These are phyloP conservation scores for Lutjanus erythropterus DNA, from an alignment of 2,113 vertebrate genomes.

Conservation along the genomic window DNA sequence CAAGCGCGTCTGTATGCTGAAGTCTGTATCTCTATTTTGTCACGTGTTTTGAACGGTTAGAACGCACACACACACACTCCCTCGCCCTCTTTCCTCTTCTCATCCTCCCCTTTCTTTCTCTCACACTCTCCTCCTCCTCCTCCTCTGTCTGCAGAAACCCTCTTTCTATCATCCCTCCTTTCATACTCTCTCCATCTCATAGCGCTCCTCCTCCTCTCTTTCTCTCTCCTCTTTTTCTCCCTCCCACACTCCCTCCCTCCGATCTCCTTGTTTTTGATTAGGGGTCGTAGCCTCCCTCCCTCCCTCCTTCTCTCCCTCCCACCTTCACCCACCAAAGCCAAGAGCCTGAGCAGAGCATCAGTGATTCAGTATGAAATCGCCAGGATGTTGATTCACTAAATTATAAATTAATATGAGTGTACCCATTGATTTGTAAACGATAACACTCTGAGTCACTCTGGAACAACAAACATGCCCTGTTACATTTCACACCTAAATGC, in stretches of 20 bases:
- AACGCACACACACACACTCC: constrained; percentile 42
- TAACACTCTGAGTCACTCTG: constrained; percentile 46
- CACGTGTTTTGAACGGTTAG: constrained; percentile 73
- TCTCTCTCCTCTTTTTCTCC: constrained; percentile 14
- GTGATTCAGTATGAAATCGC: constrained; percentile 68
- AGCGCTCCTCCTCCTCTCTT: constrained; percentile 51
- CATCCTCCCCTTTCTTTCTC: constrained; percentile 54
- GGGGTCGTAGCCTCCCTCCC: constrained; percentile 48
- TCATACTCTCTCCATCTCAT: constrained; percentile 49
- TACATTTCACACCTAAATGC: constrained; percentile 48
- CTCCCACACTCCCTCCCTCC: constrained; percentile 41
- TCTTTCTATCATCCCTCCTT: constrained; percentile 60
- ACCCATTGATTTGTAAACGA: constrained; percentile 57
- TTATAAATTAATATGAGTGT: constrained; percentile 60
- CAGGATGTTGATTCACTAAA: constrained; percentile 70
- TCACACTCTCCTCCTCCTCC: constrained; percentile 27
- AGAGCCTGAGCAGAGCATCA: constrained; percentile 42
- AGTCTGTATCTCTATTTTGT: constrained; percentile 73
- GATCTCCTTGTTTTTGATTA: constrained; percentile 53
- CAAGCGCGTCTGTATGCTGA: constrained; percentile 70
- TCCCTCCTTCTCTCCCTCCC: constrained; percentile 37
- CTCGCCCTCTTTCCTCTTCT: constrained; percentile 65
- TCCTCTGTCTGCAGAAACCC: constrained; percentile 52
- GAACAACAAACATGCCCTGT: constrained; percentile 49
- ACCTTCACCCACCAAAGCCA: constrained; percentile 45